phyloP scores from a whole-genome alignment of 2,113 vertebrate genomes.

The Muntiacus reevesi region DNA sequence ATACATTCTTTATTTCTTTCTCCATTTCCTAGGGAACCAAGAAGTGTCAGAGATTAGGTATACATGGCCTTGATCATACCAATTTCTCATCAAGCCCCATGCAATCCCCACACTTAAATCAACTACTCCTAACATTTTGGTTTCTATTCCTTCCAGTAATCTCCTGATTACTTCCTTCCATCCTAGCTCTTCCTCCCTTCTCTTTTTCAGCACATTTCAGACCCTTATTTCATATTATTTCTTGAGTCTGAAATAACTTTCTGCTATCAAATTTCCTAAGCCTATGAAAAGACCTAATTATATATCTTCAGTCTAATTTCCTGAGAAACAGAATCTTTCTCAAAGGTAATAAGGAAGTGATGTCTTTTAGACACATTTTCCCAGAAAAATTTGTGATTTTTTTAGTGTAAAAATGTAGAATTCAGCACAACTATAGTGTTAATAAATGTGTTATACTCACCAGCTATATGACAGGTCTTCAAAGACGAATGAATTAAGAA shows the following conservation, averaged over 20 bases:
- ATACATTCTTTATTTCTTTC: conserved; percentile 86
- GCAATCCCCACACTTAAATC: background rate
- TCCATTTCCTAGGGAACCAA: conserved; percentile 89
- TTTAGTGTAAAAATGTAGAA: background rate
- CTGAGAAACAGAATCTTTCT: background rate
- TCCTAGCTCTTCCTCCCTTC: background rate
- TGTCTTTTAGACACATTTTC: background rate
- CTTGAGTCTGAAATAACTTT: background rate
- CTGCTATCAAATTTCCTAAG: background rate
- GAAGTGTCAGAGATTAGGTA: conserved; percentile 11
- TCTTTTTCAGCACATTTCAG: background rate
- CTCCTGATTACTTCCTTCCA: background rate
- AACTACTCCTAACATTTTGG: background rate
- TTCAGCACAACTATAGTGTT: background rate
- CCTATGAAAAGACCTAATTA: background rate
- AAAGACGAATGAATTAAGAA: conserved; percentile 22
- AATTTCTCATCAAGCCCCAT: background rate
- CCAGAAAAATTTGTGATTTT: background rate
- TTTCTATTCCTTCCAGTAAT: background rate
- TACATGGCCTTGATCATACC: background rate
- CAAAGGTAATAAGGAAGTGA: background rate
- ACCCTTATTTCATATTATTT: conserved; percentile 1
- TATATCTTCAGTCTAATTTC: background rate
- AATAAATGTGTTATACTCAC: background rate
- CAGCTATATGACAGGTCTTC: background rate